Base-by-base conservation (phyloP, 1,140 invertebrate genomes). In the Cataglyphis hispanica region DNA sequence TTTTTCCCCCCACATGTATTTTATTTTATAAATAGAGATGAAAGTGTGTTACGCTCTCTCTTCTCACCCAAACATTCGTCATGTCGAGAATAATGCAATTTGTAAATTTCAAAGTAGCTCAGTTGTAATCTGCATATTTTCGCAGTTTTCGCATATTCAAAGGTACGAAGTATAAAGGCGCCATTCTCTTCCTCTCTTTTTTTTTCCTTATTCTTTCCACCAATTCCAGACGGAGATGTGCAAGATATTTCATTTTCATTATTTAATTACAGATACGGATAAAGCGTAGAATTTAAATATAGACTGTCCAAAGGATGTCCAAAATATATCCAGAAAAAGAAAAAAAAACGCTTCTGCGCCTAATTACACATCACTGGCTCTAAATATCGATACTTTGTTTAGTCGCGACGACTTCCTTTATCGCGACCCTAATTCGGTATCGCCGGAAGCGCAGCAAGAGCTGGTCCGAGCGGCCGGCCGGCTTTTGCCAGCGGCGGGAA, bases 401-500 rank as follows among this genome's bases (percentile, higher is more conserved):
- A 34, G 40, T 83, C 25, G 60, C 31, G 27, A 34, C 27, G 69
- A 77, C 25, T 53, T 13, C 10, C 25, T 56, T 19, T 19, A 58
- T 19, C 66, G 19, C 16, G 60, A 22, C 63, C 19, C 50, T 11
- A 50, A n/a, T 37, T n/a, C n/a, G 53, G n/a, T 19, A 13, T 31
- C 53, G 40, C 34, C 78, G 34, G 11, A 10, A 70, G 56, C 40
- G 43, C 27, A 27, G 31, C 56, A 10, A 25, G 13, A 34, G 74
- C 72, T 43, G 34, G 67, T 67, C n/a, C n/a, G n/a, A n/a, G n/a
- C 76, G 61, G 61, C 46, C 63, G 34, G 58, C 56, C 80, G 40
- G 63, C 77, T 46, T 72, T 69, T 63, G 72, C 75, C 74, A 25
- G 37, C n/a, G 19, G 25, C 50, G 25, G n/a, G 31, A 64, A 58